Conservation (phyloP, 2,113 vertebrate genomes). For the Burhinus bistriatus region DNA sequence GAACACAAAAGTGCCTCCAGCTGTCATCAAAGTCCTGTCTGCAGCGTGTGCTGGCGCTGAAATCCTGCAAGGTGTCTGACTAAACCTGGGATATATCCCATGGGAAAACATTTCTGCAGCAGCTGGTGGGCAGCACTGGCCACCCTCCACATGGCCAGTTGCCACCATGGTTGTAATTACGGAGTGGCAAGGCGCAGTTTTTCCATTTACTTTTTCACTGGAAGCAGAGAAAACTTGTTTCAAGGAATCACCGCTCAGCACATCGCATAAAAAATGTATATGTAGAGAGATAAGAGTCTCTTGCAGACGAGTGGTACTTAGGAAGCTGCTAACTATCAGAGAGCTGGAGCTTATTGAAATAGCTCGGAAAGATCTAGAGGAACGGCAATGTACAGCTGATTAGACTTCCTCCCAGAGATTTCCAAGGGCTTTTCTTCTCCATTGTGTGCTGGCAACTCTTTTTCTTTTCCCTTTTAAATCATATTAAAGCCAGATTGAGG, state of each 20-base stretch:
- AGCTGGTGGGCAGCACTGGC: neutral
- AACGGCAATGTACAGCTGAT: neutral
- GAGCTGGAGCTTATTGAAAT: neutral
- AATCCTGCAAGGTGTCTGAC: neutral
- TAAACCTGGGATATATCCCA: neutral
- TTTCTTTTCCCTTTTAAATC: neutral
- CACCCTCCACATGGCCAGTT: neutral
- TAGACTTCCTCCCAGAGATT: neutral
- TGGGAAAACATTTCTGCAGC: neutral
- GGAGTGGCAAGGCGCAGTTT: accelerated
- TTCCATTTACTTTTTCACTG: neutral
- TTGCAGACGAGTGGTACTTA: neutral
- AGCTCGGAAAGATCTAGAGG: neutral
- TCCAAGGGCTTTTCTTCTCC: neutral
- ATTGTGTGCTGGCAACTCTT: neutral
- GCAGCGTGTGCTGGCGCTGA: accelerated
- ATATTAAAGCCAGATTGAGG: neutral
- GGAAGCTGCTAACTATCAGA: neutral
- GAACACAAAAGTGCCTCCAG: neutral
- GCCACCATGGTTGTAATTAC: neutral
- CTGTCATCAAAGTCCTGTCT: neutral
- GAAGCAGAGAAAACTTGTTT: neutral
- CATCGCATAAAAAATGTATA: neutral
- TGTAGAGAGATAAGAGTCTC: neutral
- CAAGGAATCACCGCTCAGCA: neutral